Base-by-base conservation (phyloP, 2,797 vertebrate species). In the Atherinosoma microstoma region DNA sequence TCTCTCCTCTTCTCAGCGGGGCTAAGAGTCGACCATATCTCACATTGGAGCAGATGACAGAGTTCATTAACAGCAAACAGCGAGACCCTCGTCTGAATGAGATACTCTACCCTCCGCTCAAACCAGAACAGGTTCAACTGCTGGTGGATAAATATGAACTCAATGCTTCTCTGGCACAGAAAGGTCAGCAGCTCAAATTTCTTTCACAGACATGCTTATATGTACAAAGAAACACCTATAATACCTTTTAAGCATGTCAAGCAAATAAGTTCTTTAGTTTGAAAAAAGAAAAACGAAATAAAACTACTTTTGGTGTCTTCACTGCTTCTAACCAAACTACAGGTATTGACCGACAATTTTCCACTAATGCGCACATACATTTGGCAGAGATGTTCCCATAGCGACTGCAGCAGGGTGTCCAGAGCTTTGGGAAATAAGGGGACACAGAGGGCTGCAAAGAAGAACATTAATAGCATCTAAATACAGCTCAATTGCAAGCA, bases 101-200 rank as follows among this genome's bases (percentile, higher is more conserved):
- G 94, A 99, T 99, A 67, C 96, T 99, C 70, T 99, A 98, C 87
- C 98, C 98, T 7, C 97, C 97, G 0, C 94, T 99, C 83, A 98
- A 98, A 88, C 94, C 96, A 22, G 97, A 96, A 11, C 98, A 99
- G 94, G 97, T 99, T 82, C 98, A 99, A 87, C 87, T 94, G 54
- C 91, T 99, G 92, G 95, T 99, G 91, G 98, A 99, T 91, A 99
- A 98, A 86, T 98, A 98, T 9, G 98, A 99, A 82, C 95, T 96
- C 27, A 97, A 97, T 73, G 87, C 73, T 65, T 93, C 86, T 45
- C 92, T 99, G n/a, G 96, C 95, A 62, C 94, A 95, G 86, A 97
- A 96, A 96, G 98, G 98, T 99, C 87, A 94, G 97, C 84, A 59
- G 67, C 72, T 70, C 73, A 53, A 18, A 68, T 78, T 45, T 71